Percentiles rank a stretch among this genome's conserved stretches.
Conservation (phyloP, 2,113 vertebrate genomes). For the Amia ocellicauda region DNA sequence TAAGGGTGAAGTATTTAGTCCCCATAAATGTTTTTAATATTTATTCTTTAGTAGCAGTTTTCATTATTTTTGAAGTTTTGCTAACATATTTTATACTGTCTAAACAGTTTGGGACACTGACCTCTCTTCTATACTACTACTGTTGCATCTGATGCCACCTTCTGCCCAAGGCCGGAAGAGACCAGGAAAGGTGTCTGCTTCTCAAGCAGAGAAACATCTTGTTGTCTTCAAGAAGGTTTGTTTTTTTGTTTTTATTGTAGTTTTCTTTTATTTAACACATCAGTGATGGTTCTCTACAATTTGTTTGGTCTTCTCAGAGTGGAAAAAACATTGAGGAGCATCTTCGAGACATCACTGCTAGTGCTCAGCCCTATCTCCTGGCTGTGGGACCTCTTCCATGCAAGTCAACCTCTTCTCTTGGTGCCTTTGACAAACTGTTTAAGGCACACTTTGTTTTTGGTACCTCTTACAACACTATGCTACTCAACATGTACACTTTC, state of each 20-base stretch:
- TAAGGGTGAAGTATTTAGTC: too few relatives aligned
- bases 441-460: slow-evolving; percentile 34
- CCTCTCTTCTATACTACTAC: slow-evolving; percentile 18
- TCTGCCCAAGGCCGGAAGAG: slow-evolving; percentile 22
- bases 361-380: slow-evolving; percentile 29
- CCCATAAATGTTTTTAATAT: too few relatives aligned
- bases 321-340: slow-evolving; percentile 34
- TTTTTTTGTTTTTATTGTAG: slow-evolving; percentile 1
- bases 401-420: slow-evolving; percentile 22
- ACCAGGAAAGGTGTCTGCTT: slow-evolving; percentile 22
- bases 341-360: slow-evolving; percentile 15
- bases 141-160: slow-evolving; percentile 27
- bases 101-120: slow-evolving; percentile 29
- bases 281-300: not conserved
- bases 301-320: slow-evolving; percentile 22
- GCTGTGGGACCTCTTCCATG: slow-evolving; percentile 28
- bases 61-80: too few relatives aligned
- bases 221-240: slow-evolving; percentile 32
- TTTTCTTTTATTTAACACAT: not conserved
- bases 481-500: slow-evolving; percentile 28
- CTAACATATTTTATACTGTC: too few relatives aligned
- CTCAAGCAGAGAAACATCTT: slow-evolving; percentile 24
- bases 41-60: too few relatives aligned
- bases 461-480: slow-evolving; percentile 18
- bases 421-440: slow-evolving; percentile 32